Evolutionary conservation across 30 jellyfish, hydroid and myxozoan genomes (phyloP), one percentile per base, ranked within the genome.

Genomic region (Phacellophora camtschatica): DNA sequence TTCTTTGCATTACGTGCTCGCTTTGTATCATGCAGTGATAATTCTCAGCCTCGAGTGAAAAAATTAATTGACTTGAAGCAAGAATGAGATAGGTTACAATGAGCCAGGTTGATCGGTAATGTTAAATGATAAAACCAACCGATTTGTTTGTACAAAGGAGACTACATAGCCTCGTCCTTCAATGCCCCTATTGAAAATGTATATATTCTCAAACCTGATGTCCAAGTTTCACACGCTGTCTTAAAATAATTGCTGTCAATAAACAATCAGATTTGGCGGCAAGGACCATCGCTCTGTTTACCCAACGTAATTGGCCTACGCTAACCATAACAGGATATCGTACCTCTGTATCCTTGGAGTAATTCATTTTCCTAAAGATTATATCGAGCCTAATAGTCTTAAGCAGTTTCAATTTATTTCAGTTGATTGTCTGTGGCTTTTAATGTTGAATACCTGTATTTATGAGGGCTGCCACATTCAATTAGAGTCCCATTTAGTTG

Each of bases 281-380:
- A 46, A 2, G 61, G 27, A 46, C 28, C 3, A 46, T 8, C 61
- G 61, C 61, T 46, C 61, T 46, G 61, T 46, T 46, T 46, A 46
- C 61, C 28, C 12, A 22, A 9, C 23, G n/a, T 48, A 71, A 71
- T 28, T 43, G 41, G 84, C 23, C 82, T 41, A 34, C 10, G 48
- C 15, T 48, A 24, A 48, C 58, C 71, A 35, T 35, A 71, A 71
- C 71, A 71, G 71, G 71, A 71, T 48, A 35, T 23, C 51, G 28
- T 2, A 27, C 45, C 71, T 31, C 49, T 62, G 57, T 13, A 46
- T 46, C 61, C 20, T 6, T 28, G 28, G 61, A 46, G 61, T 9
- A 28, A 28, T 2, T 46, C 61, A 46, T 46, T 46, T 46, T 46
- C n/a, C 20, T 46, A 28, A 23, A 46, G 61, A 46, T 46, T 46